These are phyloP conservation scores for Stegodyphus dumicola DNA, from an alignment of 1,140 invertebrate species.

Conservation along the genomic window DNA sequence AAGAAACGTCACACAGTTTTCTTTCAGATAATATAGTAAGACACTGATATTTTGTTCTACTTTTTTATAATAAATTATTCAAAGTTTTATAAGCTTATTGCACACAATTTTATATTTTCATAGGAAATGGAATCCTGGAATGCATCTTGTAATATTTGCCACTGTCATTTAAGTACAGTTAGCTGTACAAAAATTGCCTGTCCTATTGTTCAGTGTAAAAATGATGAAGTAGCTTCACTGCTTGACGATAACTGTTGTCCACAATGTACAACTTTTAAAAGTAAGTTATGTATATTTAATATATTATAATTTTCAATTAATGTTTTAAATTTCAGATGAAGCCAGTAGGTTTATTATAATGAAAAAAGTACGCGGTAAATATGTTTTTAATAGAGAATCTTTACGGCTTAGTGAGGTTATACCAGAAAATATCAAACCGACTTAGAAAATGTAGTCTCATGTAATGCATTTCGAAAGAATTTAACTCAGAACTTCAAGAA, in stretches of 20 bases:
- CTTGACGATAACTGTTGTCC: slow-evolving; percentile 13
- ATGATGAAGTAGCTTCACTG: neutral
- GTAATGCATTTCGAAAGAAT: no score
- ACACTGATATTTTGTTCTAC: no score
- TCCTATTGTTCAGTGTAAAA: slow-evolving; percentile 1
- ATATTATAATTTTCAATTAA: neutral
- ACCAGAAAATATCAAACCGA: neutral
- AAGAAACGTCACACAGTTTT: no score
- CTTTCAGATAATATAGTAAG: no score
- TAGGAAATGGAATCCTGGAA: slow-evolving; percentile 35
- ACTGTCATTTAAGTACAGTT: slow-evolving; percentile 17
- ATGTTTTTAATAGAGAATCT: neutral
- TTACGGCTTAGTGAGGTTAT: neutral
- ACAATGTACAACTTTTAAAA: slow-evolving; percentile 20
- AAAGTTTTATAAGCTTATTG: no score
- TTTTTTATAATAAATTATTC: no score
- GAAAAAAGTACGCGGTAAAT: neutral
- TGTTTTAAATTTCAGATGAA: neutral
- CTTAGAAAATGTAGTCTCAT: neutral
- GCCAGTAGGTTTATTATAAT: neutral
- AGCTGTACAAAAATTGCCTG: slow-evolving; percentile 35
- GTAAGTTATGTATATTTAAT: neutral
- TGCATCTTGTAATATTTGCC: slow-evolving; percentile 42
- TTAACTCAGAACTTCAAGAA: no score
- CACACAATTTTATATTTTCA: neutral